Evolutionary conservation across 1,140 invertebrate genomes (phyloP).

Genomic region (Bombus balteatus): DNA sequence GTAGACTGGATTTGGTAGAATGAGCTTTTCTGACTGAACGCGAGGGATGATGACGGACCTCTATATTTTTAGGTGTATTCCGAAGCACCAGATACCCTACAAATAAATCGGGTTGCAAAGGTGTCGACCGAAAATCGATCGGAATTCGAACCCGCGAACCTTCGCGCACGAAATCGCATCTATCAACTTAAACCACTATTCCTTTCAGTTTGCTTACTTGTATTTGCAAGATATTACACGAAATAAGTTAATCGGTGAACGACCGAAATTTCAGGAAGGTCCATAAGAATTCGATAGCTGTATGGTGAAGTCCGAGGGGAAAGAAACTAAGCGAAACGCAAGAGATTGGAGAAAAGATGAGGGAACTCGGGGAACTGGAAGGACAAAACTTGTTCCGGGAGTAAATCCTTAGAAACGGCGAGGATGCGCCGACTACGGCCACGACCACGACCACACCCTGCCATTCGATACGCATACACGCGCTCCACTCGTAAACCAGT

Average conservation of each 20-base stretch:
- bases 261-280: not conserved
- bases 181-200: too few relatives aligned
- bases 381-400: constrained; percentile 12
- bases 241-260: not conserved
- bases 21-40: too few relatives aligned
- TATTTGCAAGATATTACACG: fast-evolving
- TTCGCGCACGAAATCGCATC: too few relatives aligned
- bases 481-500: constrained; percentile 2
- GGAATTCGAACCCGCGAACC: too few relatives aligned
- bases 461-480: constrained; percentile 46
- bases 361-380: not conserved
- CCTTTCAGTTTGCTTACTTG: not conserved
- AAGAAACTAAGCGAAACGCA: not conserved
- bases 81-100: too few relatives aligned
- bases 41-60: too few relatives aligned
- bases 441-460: constrained; percentile 48
- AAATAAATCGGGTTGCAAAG: too few relatives aligned
- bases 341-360: constrained; percentile 1
- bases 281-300: not conserved
- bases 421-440: constrained; percentile 52
- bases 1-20: too few relatives aligned
- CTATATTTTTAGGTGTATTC: too few relatives aligned
- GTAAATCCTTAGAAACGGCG: constrained; percentile 41
- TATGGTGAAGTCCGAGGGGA: not conserved
- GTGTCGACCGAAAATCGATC: too few relatives aligned